Evolutionary conservation across 2,113 vertebrate genomes (phyloP), one percentile per base, ranked within the genome.

Genomic region (Vidua chalybeata): DNA sequence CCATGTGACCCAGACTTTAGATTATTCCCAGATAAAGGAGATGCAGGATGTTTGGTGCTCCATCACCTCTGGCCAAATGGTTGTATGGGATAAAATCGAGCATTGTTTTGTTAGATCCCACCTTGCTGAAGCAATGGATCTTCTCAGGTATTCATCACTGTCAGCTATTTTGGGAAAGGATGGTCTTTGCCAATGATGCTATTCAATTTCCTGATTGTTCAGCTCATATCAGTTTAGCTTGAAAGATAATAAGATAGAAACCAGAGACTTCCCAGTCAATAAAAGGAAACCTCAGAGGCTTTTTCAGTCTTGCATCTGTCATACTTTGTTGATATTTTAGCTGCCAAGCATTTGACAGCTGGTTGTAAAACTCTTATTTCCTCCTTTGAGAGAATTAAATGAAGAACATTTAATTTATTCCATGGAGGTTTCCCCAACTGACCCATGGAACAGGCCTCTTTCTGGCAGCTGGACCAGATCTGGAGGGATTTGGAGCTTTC

Each of bases 241-340:
- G 58, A 92, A 96, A 96, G 96, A 92, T 92, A 92, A 93, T 77
- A 87, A 94, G 90, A 93, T 64, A 48, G 52, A 91, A 97, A 94
- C 54, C 71, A 46, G 67, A 89, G 89, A 84, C 56, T 92, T 95
- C 64, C 96, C 88, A 95, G 96, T 96, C 97, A 95, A 94, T 96
- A 95, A 93, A 95, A 69, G 91, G 95, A 94, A 91, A 78, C 93
- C 68, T 71, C 20, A 21, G 92, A 95, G 91, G 91, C 94, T 97
- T 97, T 96, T 96, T 94, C 77, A 78, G 6, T 85, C 95, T 96
- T 64, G 73, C 22, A 11, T 85, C 96, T 98, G 97, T 97, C 96
- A 88, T 89, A 39, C 61, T 20, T 55, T 93, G 93, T 82, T 90
- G 96, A 94, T 87, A 31, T 93, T 97, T 97, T 94, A 96, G 91